These are phyloP conservation scores for Diarsia brunnea DNA, from an alignment of 2,888 invertebrate species.

Conservation along the genomic window DNA sequence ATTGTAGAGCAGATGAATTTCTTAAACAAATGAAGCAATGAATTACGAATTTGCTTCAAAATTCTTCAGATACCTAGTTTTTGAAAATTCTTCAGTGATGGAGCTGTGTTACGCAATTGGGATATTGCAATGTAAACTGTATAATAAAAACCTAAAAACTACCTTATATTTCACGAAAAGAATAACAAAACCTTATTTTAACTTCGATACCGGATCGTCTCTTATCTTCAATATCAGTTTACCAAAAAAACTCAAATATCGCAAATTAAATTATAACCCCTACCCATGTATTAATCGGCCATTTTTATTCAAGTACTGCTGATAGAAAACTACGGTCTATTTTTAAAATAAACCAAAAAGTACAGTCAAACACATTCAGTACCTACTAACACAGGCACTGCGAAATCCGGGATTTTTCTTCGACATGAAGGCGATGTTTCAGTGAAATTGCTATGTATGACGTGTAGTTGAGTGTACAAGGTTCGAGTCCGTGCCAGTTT, in stretches of 20 bases:
- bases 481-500: slow-evolving; percentile 52
- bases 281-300: neutral
- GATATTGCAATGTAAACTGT: too few relatives aligned
- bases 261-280: slow-evolving; percentile 5
- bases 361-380: neutral
- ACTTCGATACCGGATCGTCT: neutral
- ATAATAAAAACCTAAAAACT: neutral
- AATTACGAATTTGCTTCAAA: neutral
- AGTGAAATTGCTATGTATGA: neutral
- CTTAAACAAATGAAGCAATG: neutral
- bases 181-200: neutral
- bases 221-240: neutral
- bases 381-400: neutral
- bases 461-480: slow-evolving; percentile 7
- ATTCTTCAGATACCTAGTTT: neutral
- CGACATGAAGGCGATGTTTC: too few relatives aligned
- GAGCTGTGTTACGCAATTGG: neutral
- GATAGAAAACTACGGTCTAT: slow-evolving; percentile 39
- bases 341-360: slow-evolving; percentile 20
- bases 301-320: slow-evolving; percentile 46
- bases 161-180: neutral
- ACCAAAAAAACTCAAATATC: slow-evolving; percentile 6
- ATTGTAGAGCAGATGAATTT: neutral
- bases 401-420: neutral
- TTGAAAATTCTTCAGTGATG: neutral